phyloP scores from a whole-genome alignment of 2,888 invertebrate genomes.

The Eubasilissa splendida region DNA sequence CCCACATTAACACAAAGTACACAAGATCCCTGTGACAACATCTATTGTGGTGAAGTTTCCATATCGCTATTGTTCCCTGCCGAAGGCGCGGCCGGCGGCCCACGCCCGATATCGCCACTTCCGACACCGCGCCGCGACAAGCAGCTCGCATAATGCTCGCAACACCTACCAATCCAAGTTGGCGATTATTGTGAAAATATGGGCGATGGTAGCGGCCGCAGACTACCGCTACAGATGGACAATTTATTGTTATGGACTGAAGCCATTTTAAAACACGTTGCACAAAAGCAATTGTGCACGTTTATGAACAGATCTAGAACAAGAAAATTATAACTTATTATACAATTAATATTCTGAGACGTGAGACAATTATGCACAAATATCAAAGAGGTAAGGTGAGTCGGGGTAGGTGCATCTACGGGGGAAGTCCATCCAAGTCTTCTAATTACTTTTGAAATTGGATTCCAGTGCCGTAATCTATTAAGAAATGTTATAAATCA shows the following conservation, averaged over 20 bases:
- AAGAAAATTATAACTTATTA: no score
- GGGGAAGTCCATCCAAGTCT: no score
- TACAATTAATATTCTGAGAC: no score
- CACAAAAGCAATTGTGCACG: neutral
- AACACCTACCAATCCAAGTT: neutral
- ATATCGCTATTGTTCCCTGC: slow-evolving; percentile 18
- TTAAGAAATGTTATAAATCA: no score
- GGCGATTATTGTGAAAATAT: neutral
- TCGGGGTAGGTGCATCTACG: no score
- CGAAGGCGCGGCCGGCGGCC: neutral
- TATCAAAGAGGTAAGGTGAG: no score
- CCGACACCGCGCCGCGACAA: slow-evolving; percentile 23
- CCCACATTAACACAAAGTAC: neutral
- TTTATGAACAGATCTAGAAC: no score
- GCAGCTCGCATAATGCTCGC: neutral
- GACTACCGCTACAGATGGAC: slow-evolving; percentile 2
- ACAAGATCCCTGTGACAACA: slow-evolving; percentile 10
- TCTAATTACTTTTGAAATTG: no score
- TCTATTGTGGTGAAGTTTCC: slow-evolving; percentile 13
- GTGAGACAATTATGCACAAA: no score
- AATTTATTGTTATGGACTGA: neutral
- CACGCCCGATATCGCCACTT: neutral
- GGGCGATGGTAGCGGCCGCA: neutral
- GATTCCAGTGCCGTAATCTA: no score
- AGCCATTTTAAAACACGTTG: neutral